Base-by-base conservation (phyloP, 2,888 invertebrate species). In the Troides oblongomaculatus region DNA sequence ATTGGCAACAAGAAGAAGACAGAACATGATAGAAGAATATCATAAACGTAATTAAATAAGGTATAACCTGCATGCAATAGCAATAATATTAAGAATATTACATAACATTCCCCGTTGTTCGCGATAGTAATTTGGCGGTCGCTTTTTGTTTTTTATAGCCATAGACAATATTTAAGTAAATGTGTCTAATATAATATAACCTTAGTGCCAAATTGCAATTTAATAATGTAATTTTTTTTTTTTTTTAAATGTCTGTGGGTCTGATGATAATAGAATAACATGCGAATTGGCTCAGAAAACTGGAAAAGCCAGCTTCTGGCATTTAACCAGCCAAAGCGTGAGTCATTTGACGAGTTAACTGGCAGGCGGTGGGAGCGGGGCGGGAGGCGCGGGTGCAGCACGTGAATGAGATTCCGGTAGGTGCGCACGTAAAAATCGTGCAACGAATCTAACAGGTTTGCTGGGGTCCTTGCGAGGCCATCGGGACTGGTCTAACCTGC, bases 391-490 rank as follows among this genome's bases (percentile, higher is more conserved):
- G 85, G 86, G 85, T 88, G 84, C 89, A 87, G 88, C 79, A 79
- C 81, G 89, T 92, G 87, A 92, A 92, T 92, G 92, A 90, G 90
- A 92, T 91, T 89, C 91, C 92, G 91, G 90, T 92, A 90, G 91
- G 90, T 90, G 90, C 90, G 88, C 90, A 92, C 92, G 91, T 92
- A 92, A 92, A 92, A 92, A 92, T 92, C 92, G 91, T 91, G 91
- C 92, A 91, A 92, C 91, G 88, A 92, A 92, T 92, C 92, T 92
- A 92, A 92, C 92, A 92, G 92, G 92, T 92, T 92, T 92, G 85
- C 89, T 88, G 91, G 88, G 89, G 90, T 92, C 92, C 92, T 92
- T 91, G 90, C 87, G 90, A 92, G 91, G 92, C 90, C 92, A 87
- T 79, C 86, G 90, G 92, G 92, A 92, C 92, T 91, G 92, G 92